A percentile compares a stretch with the other conserved stretches of the same genome.
Evolutionary conservation across 2,888 invertebrate species (phyloP).

Genomic region (Timema cristinae): DNA sequence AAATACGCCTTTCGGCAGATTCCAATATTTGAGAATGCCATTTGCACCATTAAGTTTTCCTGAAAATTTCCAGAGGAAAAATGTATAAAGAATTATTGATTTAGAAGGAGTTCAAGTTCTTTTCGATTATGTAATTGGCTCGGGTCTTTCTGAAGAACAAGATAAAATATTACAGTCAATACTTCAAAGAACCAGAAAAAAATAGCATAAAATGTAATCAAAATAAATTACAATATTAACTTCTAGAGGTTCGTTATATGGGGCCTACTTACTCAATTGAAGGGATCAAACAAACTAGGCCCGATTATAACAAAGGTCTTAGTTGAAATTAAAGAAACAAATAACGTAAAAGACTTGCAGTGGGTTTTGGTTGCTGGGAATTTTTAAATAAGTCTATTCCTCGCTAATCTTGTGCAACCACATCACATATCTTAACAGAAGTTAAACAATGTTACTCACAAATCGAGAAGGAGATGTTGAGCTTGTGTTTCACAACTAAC

Average conservation of each 20-base stretch:
- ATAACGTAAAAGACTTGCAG: background rate
- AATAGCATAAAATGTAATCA: background rate
- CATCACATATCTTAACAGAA: background rate
- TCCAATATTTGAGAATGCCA: background rate
- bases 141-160: no score
- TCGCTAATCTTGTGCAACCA: background rate
- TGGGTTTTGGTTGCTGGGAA: constrained; percentile 10
- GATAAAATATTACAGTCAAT: no score
- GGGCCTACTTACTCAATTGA: background rate
- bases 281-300: no score
- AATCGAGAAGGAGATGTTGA: constrained; percentile 16
- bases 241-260: background rate
- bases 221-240: background rate
- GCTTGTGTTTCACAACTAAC: background rate
- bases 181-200: background rate
- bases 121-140: no score
- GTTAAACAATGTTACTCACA: constrained; percentile 14
- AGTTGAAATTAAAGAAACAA: background rate
- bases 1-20: background rate
- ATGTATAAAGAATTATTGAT: background rate
- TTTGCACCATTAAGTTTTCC: background rate
- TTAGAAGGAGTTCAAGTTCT: no score
- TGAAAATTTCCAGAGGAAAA: background rate
- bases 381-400: constrained; percentile 14
- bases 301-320: no score